Evolutionary conservation across 2,113 vertebrate genomes (phyloP).

Genomic region (Seriola rivoliana): DNA sequence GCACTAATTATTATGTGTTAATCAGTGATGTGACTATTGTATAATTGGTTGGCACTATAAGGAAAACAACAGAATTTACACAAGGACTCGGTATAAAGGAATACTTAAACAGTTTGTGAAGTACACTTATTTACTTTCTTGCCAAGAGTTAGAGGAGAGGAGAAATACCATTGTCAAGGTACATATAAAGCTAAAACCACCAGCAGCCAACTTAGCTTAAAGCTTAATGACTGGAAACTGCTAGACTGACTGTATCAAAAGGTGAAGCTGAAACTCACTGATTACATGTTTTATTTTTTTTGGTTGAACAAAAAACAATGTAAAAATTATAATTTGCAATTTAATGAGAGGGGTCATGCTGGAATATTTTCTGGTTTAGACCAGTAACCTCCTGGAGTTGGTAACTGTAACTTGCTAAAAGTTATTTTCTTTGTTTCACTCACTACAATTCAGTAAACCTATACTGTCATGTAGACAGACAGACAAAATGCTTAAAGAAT

Average conservation of each 20-base stretch:
- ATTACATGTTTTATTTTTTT: too few relatives aligned
- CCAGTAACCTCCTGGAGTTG: neutral
- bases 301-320: too few relatives aligned
- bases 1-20: neutral
- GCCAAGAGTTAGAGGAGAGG: neutral
- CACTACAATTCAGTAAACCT: neutral
- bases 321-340: too few relatives aligned
- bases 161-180: neutral
- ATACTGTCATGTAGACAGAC: neutral
- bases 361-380: neutral
- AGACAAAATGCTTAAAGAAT: neutral
- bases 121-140: neutral
- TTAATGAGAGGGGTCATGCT: too few relatives aligned
- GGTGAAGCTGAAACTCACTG: too few relatives aligned
- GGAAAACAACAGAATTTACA: neutral
- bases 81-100: neutral
- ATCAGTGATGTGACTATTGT: neutral
- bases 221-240: neutral
- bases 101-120: neutral
- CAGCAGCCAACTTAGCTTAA: neutral
- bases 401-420: too few relatives aligned
- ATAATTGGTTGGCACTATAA: neutral
- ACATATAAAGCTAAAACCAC: too few relatives aligned
- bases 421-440: neutral
- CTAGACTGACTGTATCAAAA: too few relatives aligned